These are phyloP conservation scores for Myioborus melanocephalus DNA, from an alignment of 2,797 vertebrate genomes.

Conservation along the genomic window DNA sequence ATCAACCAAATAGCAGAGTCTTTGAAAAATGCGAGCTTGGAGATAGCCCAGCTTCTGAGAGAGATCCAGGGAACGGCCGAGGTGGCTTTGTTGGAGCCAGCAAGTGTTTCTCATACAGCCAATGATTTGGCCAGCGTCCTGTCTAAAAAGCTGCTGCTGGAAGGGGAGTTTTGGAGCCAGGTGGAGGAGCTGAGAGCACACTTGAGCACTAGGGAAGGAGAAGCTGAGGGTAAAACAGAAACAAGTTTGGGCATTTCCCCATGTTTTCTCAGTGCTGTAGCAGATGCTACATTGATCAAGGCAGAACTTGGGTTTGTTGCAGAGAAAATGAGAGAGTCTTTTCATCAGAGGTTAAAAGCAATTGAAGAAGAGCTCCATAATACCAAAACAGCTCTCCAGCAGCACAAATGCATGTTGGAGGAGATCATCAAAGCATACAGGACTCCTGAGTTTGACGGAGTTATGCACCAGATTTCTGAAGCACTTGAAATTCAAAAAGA, in stretches of 20 bases:
- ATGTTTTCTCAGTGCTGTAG: constrained; percentile 50
- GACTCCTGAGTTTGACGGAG: constrained; percentile 80
- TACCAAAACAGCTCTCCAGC: constrained; percentile 79
- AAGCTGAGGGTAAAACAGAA: constrained; percentile 31
- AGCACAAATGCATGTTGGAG: constrained; percentile 82
- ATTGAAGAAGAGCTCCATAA: constrained; percentile 84
- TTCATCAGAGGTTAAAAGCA: constrained; percentile 82
- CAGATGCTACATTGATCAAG: constrained; percentile 77
- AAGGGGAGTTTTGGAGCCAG: constrained; percentile 87
- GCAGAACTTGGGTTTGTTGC: constrained; percentile 86
- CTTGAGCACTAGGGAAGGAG: constrained; percentile 50
- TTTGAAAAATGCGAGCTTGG: constrained; percentile 81
- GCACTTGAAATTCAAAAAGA: constrained; percentile 64
- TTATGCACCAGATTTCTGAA: constrained; percentile 81
- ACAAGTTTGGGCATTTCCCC: neutral
- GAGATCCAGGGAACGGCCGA: constrained; percentile 82
- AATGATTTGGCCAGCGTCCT: constrained; percentile 81
- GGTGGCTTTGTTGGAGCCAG: constrained; percentile 69
- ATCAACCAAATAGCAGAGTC: constrained; percentile 89
- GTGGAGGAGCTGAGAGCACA: constrained; percentile 80
- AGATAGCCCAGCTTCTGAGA: constrained; percentile 78
- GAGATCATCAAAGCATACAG: constrained; percentile 80
- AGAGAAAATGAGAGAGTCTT: constrained; percentile 84
- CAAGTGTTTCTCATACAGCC: constrained; percentile 71
- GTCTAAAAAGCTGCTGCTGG: constrained; percentile 87